Evolutionary conservation across 1,140 invertebrate genomes (phyloP).

Genomic region (Dreissena rostriformis): DNA sequence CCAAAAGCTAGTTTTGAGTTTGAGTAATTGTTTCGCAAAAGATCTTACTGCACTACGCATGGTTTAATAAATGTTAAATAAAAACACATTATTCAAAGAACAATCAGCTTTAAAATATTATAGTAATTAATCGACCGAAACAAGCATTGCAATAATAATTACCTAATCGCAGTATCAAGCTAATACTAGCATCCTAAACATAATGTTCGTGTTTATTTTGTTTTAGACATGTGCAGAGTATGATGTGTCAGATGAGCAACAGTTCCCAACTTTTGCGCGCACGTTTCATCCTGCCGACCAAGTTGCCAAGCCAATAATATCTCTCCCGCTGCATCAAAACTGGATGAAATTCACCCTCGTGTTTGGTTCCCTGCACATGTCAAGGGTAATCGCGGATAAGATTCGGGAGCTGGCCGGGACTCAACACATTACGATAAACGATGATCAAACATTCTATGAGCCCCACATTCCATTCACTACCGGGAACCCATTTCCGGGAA

Average conservation of each 20-base stretch:
- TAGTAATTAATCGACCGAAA: no score
- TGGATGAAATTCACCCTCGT: conserved; percentile 97
- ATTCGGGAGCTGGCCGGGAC: conserved; percentile 87
- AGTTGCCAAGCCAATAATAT: conserved; percentile 96
- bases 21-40: no score
- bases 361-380: conserved; percentile 87
- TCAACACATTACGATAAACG: conserved; percentile 91
- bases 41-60: no score
- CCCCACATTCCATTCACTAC: conserved; percentile 71
- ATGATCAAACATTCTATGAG: conserved; percentile 86
- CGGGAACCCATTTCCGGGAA: conserved; percentile 82
- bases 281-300: conserved; percentile 96
- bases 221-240: conserved; percentile 96
- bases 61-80: no score
- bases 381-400: conserved; percentile 89
- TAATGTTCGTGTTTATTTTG: conserved; percentile 56
- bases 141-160: no score
- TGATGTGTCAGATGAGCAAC: conserved; percentile 90
- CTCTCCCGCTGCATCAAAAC: conserved; percentile 92
- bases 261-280: conserved; percentile 95
- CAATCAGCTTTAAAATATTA: no score
- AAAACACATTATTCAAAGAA: no score
- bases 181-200: no score
- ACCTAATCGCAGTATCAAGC: no score
- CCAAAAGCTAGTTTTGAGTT: no score